These are phyloP conservation scores for Eupithecia dodoneata DNA, from an alignment of 2,888 invertebrate species.

Conservation along the genomic window DNA sequence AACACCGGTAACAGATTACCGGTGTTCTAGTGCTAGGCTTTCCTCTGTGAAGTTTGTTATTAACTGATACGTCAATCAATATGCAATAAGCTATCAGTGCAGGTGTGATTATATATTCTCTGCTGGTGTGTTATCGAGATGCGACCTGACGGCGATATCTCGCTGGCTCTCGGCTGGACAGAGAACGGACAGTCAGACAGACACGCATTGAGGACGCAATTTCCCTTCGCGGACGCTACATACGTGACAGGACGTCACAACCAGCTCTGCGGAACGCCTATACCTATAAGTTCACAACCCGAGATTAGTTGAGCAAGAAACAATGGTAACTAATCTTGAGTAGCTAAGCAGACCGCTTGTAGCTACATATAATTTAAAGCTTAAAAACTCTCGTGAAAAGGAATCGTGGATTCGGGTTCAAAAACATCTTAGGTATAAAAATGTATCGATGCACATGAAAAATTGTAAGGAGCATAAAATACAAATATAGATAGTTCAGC, in stretches of 20 bases:
- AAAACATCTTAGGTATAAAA: background rate
- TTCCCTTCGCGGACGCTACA: constrained; percentile 1
- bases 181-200: background rate
- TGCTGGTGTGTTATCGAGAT: background rate
- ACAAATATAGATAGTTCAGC: background rate
- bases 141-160: background rate
- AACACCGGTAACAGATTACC: too few relatives aligned
- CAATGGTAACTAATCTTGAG: background rate
- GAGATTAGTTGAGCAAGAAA: background rate
- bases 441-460: background rate
- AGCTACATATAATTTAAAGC: background rate
- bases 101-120: background rate
- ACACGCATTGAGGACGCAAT: background rate
- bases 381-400: background rate
- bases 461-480: background rate
- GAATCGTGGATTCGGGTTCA: background rate
- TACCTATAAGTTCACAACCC: background rate
- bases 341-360: background rate
- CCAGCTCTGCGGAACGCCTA: background rate
- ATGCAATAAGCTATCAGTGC: background rate
- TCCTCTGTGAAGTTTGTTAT: background rate
- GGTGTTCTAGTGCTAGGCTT: background rate
- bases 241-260: background rate
- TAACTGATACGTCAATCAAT: background rate
- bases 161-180: background rate